Base-by-base conservation (phyloP, 2,113 vertebrate species). In the Brachypteracias leptosomus region DNA sequence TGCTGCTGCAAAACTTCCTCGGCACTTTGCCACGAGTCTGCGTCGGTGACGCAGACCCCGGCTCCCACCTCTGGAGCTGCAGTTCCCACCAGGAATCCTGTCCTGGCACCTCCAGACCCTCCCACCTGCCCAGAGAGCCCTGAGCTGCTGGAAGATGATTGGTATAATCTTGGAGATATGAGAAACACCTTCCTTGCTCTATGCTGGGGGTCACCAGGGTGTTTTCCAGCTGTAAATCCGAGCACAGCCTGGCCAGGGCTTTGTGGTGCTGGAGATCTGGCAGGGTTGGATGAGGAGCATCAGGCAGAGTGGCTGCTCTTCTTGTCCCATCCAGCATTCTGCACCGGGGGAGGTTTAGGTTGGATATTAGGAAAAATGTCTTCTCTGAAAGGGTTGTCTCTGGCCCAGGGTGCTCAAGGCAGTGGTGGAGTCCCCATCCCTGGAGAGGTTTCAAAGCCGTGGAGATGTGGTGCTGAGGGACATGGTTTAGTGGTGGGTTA, bases 1-100 rank as follows among this genome's bases (percentile, higher is more conserved):
- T 97, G 96, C 96, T 96, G 95, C 96, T 96, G 96, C 92, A 96
- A 97, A 97, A 96, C 94, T 97, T 97, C 92, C 96, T 94, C 90
- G 79, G 90, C 70, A 97, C 94, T 82, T 93, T 96, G 96, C 95
- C 95, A 94, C 35, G 1, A 73, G 71, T 46, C 75, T 84, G 82
- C 59, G 35, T 35, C 88, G 19, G 83, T 46, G 94, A 84, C 21
- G 62, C 76, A 55, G 83, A 74, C 42, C 88, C 90, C 18, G 9
- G 3, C 63, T 33, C 2, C 0, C 8, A 3, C 85, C 33, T 2
- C 66, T 15, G 9, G 31, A 9, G 66, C 59, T 13, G 13, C 25
- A 7, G 52, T 25, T 66, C 51, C 85, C 46, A 1, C 1, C 2
- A 28, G 28, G 8, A 52, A 4, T 3, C 92, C 72, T 46, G 55